Evolutionary conservation across 2,888 invertebrate genomes (phyloP), one percentile per base, ranked within the genome.

Genomic region (Pseudolycoriella hygida): DNA sequence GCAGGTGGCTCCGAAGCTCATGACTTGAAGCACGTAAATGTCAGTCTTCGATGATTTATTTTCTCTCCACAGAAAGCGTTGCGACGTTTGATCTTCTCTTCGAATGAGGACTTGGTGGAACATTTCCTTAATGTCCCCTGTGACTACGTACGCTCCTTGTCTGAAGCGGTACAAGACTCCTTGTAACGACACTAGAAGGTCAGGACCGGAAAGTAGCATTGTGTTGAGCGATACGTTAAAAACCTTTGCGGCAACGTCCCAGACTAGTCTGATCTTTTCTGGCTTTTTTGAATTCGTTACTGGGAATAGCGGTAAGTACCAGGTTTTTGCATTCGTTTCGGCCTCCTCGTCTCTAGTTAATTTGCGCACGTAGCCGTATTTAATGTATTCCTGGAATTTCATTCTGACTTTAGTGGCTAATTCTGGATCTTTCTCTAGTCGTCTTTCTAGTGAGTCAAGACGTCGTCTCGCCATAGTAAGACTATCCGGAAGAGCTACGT

Each of bases 241-340:
- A 0, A 44, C 44, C 44, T 51, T 51, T n/a, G n/a, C n/a, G n/a
- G n/a, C n/a, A n/a, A n/a, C n/a, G n/a, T n/a, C n/a, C n/a, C n/a
- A n/a, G n/a, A 57, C 55, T 3, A 56, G 17, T 5, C 56, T 42
- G 1, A 54, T 10, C 48, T 54, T 55, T 0, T 47, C 48, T 8
- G 54, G 52, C 45, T 56, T 55, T 45, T 54, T 51, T 6, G 47
- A 49, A 17, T 51, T 49, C 1, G n/a, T 5, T 0, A 55, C 54
- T 0, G 52, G 50, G 43, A 52, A 52, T 40, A 54, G 53, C 5
- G 54, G 54, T 17, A 54, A 40, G 44, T 50, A 54, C 51, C 53
- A 53, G 6, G 41, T 31, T 46, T 43, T 45, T n/a, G n/a, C n/a
- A n/a, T n/a, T n/a, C n/a, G n/a, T n/a, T 2, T 30, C 30, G 15